phyloP scores from a whole-genome alignment of 2,113 vertebrate species.

The Isurus oxyrinchus region DNA sequence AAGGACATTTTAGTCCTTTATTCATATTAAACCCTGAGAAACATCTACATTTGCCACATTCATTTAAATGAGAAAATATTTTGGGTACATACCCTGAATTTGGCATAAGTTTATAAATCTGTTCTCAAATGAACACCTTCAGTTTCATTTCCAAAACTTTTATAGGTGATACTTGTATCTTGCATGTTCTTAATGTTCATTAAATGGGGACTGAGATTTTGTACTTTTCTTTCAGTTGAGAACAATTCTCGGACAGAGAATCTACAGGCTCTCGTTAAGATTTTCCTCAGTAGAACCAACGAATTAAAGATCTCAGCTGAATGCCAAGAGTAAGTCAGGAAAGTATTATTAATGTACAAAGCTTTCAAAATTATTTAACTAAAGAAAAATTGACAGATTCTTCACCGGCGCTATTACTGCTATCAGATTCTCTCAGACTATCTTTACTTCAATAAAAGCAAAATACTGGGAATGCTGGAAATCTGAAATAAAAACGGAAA shows the following conservation, averaged over 20 bases:
- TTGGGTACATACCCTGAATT: neutral
- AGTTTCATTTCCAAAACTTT: neutral
- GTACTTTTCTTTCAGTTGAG: conserved; percentile 63
- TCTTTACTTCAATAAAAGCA: neutral
- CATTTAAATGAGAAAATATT: neutral
- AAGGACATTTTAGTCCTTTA: neutral
- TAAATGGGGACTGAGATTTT: neutral
- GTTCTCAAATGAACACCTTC: neutral
- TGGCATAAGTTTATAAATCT: neutral
- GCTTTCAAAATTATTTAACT: neutral
- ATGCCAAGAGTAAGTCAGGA: conserved; percentile 87
- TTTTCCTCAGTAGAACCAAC: conserved; percentile 95
- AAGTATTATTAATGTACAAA: conserved; percentile 15
- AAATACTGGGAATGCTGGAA: too few species aligned
- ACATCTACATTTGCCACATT: neutral
- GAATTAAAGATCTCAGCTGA: conserved; percentile 95
- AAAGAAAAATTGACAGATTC: neutral
- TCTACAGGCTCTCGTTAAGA: conserved; percentile 77
- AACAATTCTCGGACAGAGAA: conserved; percentile 96
- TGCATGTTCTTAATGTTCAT: neutral
- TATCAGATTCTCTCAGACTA: neutral
- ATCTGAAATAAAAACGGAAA: too few species aligned
- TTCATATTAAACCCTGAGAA: neutral
- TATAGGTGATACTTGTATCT: neutral
- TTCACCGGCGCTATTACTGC: neutral